A percentile compares a stretch with the other conserved stretches of the same genome.
Conservation (phyloP, 2,797 vertebrate species). For the Scolopax bukidnonensis region DNA sequence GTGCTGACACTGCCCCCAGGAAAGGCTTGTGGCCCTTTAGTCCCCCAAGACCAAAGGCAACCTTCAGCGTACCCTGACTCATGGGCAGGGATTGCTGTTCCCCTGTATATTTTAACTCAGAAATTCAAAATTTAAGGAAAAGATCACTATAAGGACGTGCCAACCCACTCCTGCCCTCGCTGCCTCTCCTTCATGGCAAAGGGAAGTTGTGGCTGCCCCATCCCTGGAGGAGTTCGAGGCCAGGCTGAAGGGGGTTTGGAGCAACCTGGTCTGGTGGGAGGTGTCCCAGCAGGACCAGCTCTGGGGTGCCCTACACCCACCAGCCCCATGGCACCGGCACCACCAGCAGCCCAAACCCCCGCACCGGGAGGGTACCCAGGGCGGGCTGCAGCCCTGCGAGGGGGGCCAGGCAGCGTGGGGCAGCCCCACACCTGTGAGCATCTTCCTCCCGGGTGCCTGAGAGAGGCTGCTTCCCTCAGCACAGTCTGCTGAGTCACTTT, state of each 20-base stretch:
- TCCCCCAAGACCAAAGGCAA: not conserved
- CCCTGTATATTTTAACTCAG: not conserved
- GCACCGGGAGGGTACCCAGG: not conserved
- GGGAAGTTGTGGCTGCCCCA: too few species aligned
- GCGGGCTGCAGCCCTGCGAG: not conserved
- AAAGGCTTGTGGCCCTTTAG: not conserved
- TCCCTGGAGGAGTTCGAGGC: too few species aligned
- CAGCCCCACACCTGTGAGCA: not conserved
- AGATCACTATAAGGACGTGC: fast-evolving
- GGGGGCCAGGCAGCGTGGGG: not conserved
- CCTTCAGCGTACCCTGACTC: fast-evolving
- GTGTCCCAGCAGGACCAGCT: not conserved
- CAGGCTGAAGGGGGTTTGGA: too few species aligned
- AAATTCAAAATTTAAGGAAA: too few species aligned
- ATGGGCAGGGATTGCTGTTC: fast-evolving
- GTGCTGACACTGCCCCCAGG: fast-evolving
- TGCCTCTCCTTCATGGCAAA: not conserved
- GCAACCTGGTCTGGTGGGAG: too few species aligned
- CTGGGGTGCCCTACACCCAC: not conserved
- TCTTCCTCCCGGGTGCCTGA: not conserved
- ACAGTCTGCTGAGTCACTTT: not conserved
- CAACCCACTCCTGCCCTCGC: too few species aligned
- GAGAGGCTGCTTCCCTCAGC: fast-evolving
- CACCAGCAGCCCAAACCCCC: fast-evolving
- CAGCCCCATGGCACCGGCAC: not conserved